These are phyloP conservation scores for Diphyllodes magnificus DNA, from an alignment of 2,113 vertebrate genomes.

Conservation along the genomic window DNA sequence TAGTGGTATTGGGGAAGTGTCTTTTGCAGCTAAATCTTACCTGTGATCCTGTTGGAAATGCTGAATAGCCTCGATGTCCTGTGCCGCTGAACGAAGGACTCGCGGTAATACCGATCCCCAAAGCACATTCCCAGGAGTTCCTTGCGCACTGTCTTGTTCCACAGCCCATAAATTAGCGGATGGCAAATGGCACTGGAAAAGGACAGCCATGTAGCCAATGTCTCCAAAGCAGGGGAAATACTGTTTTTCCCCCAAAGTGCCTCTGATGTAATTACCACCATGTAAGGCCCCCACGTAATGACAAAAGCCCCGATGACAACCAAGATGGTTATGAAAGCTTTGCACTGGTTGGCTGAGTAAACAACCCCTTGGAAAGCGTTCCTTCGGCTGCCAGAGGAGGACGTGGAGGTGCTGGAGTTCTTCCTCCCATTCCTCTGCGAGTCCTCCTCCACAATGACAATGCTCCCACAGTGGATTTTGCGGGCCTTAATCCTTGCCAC, in stretches of 20 bases:
- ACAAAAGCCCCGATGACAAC: conserved; percentile 93
- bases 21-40: conserved; percentile 49
- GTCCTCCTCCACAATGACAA: conserved; percentile 81
- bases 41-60: conserved; percentile 97
- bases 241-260: conserved; percentile 88
- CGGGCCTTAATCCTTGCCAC: conserved; percentile 95
- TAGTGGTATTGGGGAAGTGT: neutral
- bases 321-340: conserved; percentile 93
- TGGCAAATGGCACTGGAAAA: conserved; percentile 93
- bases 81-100: conserved; percentile 87
- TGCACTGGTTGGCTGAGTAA: conserved; percentile 96
- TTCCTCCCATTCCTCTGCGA: conserved; percentile 83
- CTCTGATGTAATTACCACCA: conserved; percentile 87
- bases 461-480: conserved; percentile 90
- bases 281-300: conserved; percentile 93
- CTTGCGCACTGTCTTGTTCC: conserved; percentile 98
- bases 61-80: conserved; percentile 91
- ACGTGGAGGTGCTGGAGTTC: conserved; percentile 92
- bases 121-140: conserved; percentile 96
- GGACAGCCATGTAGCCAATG: conserved; percentile 91
- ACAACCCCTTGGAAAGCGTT: conserved; percentile 80
- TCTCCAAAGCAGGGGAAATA: conserved; percentile 87
- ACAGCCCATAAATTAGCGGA: conserved; percentile 93
- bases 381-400: conserved; percentile 87
- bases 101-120: conserved; percentile 91